A percentile compares a stretch with the other conserved stretches of the same genome.
Conservation (phyloP, 2,113 vertebrate genomes). For the Phoenicopterus ruber region DNA sequence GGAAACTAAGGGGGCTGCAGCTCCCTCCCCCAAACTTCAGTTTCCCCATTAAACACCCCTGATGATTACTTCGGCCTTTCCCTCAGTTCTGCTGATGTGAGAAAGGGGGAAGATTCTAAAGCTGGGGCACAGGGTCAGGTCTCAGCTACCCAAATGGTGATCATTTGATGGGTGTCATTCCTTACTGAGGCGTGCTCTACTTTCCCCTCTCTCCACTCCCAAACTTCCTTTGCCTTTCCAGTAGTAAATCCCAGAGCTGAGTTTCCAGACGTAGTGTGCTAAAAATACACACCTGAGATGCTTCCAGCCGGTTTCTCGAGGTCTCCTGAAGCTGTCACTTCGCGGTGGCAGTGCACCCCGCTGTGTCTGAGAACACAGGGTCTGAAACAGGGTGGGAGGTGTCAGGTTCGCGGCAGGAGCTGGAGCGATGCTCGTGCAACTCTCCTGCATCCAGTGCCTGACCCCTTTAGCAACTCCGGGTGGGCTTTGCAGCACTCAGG, state of each 20-base stretch:
- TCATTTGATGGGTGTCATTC: not conserved
- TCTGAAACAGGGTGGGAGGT: not conserved
- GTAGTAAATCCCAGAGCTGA: not conserved
- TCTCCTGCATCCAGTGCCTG: rapidly evolving
- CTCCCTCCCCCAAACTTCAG: not conserved
- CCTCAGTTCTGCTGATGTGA: not conserved
- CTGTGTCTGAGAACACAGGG: not conserved
- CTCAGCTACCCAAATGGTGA: not conserved
- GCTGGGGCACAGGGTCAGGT: not conserved
- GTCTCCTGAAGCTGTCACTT: not conserved
- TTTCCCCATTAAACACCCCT: not conserved
- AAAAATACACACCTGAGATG: not conserved
- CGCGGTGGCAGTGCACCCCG: rapidly evolving
- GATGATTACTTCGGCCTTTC: not conserved
- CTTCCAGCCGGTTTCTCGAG: rapidly evolving
- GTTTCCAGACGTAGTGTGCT: not conserved
- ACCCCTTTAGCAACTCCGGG: not conserved
- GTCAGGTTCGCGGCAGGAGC: not conserved
- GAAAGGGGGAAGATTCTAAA: not conserved
- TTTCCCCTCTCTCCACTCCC: not conserved
- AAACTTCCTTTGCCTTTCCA: not conserved
- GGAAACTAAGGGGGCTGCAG: not conserved
- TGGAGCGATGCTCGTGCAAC: not conserved
- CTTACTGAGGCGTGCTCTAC: rapidly evolving
- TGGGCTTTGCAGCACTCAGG: not conserved